Evolutionary conservation across 2,797 vertebrate genomes (phyloP), one percentile per base, ranked within the genome.

Genomic region (Pipistrellus nathusii): DNA sequence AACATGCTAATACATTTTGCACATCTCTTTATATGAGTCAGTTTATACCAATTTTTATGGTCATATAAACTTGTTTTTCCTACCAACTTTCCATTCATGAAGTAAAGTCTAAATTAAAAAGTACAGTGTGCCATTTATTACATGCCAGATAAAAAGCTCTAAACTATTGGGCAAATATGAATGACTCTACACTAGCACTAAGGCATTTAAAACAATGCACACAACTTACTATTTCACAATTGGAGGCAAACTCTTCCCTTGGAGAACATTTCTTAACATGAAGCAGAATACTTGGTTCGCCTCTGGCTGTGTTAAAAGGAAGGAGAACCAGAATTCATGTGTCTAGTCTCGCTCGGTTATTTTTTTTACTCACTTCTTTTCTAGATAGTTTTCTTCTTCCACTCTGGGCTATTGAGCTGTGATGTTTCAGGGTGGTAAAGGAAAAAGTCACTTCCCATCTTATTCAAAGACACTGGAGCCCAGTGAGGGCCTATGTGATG

Each of bases 231-330:
- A 18, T 44, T 87, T 93, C 90, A 93, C 21, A 77, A 88, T 48
- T 88, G 91, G 77, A 91, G 35, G 41, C 18, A 94, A 94, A 89
- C 38, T 46, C 44, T 84, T 92, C 48, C 53, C 51, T 48, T 17
- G 20, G 62, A 69, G 51, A 83, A 14, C 21, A 57, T 82, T 95
- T 96, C 44, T 91, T 88, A 86, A 46, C 12, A 35, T 71, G 78
- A 25, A 87, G n/a, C 20, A 93, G 46, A 85, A 78, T 88, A 5
- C 27, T 38, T 82, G 76, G 35, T 78, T 86, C 72, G 69, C 76
- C 62, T 76, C 20, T 48, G 68, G 69, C 35, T 91, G 25, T 75
- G 23, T 80, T 66, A 27, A 77, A 71, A 89, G 41, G 35, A 91
- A 10, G 17, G 27, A 64, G 44, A 73, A 46, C 2, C 53, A 75